Percentiles rank a stretch among this genome's conserved stretches.
Evolutionary conservation across 1,140 invertebrate species (phyloP).

Genomic region (Scaptomyza pallida): DNA sequence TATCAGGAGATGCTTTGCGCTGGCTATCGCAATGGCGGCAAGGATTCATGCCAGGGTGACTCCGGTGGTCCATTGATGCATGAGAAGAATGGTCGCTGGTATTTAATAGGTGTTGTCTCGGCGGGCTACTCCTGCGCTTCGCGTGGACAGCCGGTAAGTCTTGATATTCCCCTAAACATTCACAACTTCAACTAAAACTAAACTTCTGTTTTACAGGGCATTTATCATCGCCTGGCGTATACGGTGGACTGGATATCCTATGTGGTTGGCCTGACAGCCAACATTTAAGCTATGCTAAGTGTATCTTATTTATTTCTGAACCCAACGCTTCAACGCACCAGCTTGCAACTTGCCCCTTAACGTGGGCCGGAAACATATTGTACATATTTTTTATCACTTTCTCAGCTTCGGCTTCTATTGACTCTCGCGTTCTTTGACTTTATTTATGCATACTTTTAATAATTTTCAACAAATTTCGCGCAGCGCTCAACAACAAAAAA

Average conservation of each 20-base stretch:
- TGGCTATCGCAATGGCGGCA: constrained; percentile 95
- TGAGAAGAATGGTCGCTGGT: constrained; percentile 93
- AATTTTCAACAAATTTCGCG: constrained; percentile 19
- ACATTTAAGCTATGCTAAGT: constrained; percentile 61
- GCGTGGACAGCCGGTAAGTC: constrained; percentile 89
- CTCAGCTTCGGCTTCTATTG: constrained; percentile 2
- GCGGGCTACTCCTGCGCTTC: constrained; percentile 97
- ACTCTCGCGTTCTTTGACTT: constrained; percentile 11
- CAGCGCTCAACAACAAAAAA: constrained; percentile 11
- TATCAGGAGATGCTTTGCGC: constrained; percentile 99
- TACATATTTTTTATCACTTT: constrained; percentile 46
- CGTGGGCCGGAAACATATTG: constrained; percentile 21
- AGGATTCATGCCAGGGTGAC: constrained; percentile 90
- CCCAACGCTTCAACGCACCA: constrained; percentile 15
- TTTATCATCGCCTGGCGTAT: constrained; percentile 96
- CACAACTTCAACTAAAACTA: too few species aligned
- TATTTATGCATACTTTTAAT: constrained; percentile 37
- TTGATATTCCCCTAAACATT: too few species aligned
- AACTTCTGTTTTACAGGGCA: too few species aligned
- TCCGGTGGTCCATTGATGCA: constrained; percentile 96
- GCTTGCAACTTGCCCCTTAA: constrained; percentile 9
- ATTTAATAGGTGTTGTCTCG: constrained; percentile 95
- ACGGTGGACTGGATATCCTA: constrained; percentile 96
- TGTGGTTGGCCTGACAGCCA: constrained; percentile 84
- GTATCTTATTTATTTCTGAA: constrained; percentile 53